Evolutionary conservation across 1,140 invertebrate genomes (phyloP).

Genomic region (Diorhabda elongata): DNA sequence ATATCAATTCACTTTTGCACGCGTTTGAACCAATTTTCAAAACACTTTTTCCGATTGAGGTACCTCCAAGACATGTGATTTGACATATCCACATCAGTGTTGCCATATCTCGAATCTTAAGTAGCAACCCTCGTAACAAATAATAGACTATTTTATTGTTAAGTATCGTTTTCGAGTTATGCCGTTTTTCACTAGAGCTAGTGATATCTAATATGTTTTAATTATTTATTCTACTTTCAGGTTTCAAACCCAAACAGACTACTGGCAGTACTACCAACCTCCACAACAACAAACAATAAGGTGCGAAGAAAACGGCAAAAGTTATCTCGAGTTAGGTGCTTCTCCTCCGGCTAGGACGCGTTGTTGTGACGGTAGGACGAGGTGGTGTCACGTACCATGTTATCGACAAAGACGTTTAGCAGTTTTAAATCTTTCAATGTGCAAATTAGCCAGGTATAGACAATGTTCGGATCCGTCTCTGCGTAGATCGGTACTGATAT

Average conservation of each 20-base stretch:
- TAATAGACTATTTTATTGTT: no score
- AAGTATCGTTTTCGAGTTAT: no score
- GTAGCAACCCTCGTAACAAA: no score
- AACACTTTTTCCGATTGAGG: no score
- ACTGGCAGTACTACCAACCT: constrained; percentile 52
- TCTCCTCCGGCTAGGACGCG: constrained; percentile 47
- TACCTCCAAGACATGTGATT: no score
- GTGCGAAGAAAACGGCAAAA: constrained; percentile 85
- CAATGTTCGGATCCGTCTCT: constrained; percentile 86
- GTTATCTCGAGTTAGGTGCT: constrained; percentile 78
- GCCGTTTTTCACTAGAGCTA: no score
- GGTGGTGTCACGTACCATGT: constrained; percentile 71
- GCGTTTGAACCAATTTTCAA: no score
- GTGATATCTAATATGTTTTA: neutral
- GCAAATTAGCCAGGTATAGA: constrained; percentile 82
- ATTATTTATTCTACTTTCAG: constrained; percentile 5
- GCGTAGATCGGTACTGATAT: constrained; percentile 88
- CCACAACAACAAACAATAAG: constrained; percentile 73
- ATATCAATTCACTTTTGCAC: no score
- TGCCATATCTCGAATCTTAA: no score
- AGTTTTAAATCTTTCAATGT: constrained; percentile 88
- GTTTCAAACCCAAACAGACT: constrained; percentile 45
- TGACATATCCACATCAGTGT: no score
- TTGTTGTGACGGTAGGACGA: constrained; percentile 64
- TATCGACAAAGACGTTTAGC: constrained; percentile 81